Conservation (phyloP, 2,113 vertebrate genomes). For the Speoplatyrhinus poulsoni region DNA sequence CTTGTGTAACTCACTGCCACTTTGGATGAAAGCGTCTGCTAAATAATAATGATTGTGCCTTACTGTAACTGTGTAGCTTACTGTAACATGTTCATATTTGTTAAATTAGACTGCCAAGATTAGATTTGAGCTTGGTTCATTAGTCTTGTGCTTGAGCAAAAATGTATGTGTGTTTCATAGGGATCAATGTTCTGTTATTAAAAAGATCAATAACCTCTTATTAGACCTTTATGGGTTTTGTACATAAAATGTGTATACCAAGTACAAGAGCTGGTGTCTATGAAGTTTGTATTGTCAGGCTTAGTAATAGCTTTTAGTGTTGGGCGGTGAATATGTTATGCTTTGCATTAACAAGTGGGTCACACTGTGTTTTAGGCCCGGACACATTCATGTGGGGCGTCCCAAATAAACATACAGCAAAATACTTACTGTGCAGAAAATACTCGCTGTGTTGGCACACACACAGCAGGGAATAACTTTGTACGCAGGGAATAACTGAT, state of each 20-base stretch:
- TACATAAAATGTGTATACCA: not conserved
- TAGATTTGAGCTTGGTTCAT: not conserved
- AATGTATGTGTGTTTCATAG: not conserved
- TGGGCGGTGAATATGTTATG: not conserved
- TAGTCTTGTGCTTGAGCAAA: not conserved
- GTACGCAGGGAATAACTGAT: too few relatives aligned
- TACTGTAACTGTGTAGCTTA: too few relatives aligned
- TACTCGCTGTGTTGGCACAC: not conserved
- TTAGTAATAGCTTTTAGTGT: not conserved
- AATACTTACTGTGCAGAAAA: slow-evolving; percentile 37
- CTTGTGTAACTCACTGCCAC: too few relatives aligned
- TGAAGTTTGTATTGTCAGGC: not conserved
- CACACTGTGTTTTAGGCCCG: not conserved
- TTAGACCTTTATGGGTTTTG: not conserved
- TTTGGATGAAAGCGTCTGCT: too few relatives aligned
- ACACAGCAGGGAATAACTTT: too few relatives aligned
- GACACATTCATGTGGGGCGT: slow-evolving; percentile 27
- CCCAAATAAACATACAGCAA: slow-evolving; percentile 34
- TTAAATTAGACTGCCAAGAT: not conserved
- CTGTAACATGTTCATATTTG: too few relatives aligned
- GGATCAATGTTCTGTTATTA: not conserved
- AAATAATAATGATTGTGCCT: too few relatives aligned
- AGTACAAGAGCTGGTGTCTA: not conserved
- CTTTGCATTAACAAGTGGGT: not conserved
- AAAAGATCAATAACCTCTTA: not conserved